These are phyloP conservation scores for Pogonophryne albipinna DNA, from an alignment of 2,797 vertebrate species.

Conservation along the genomic window DNA sequence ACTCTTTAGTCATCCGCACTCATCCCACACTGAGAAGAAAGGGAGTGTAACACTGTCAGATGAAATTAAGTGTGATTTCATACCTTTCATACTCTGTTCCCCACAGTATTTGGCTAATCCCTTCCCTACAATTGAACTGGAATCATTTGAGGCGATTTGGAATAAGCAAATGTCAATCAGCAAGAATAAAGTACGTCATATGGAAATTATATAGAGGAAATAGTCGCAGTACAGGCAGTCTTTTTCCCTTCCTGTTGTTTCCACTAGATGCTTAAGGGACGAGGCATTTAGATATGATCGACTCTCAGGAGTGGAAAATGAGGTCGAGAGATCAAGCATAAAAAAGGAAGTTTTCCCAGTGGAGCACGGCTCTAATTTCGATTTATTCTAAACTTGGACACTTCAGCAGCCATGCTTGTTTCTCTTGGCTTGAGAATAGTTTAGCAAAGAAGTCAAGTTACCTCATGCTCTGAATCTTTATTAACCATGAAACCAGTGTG, in stretches of 20 bases:
- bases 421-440: constrained; percentile 75
- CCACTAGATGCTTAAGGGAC: constrained; percentile 60
- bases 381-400: constrained; percentile 80
- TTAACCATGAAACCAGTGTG: constrained; percentile 15
- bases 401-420: constrained; percentile 80
- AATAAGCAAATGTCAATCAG: constrained; percentile 14
- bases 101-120: background rate
- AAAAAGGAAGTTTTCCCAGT: constrained; percentile 80
- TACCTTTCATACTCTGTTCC: constrained; percentile 18
- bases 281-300: constrained; percentile 69
- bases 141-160: constrained; percentile 10
- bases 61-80: constrained; percentile 33
- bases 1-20: constrained; percentile 47
- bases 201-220: constrained; percentile 24
- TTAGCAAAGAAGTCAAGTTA: constrained; percentile 58
- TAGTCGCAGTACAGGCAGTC: constrained; percentile 7
- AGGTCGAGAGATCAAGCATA: constrained; percentile 79
- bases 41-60: background rate
- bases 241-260: constrained; percentile 37
- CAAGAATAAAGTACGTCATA: constrained; percentile 21
- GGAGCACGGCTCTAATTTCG: constrained; percentile 76
- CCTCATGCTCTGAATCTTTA: constrained; percentile 50
- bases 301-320: constrained; percentile 85
- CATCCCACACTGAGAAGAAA: constrained; percentile 33
- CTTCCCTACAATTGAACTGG: constrained; percentile 14